Conservation (phyloP, 1,140 invertebrate genomes). For the Drosophila bifasciata region DNA sequence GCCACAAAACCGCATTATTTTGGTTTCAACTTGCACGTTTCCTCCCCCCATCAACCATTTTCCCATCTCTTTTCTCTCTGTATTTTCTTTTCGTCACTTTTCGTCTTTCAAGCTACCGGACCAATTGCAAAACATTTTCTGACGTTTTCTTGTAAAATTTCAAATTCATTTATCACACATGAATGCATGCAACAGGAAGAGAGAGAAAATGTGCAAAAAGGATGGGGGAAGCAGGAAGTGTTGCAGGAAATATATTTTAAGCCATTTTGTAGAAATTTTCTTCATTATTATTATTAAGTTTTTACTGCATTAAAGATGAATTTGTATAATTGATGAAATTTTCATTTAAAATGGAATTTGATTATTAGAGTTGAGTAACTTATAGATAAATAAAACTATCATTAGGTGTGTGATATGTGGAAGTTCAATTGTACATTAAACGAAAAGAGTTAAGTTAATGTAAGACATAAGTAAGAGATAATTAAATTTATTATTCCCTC, state of each 20-base stretch:
- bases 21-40: conserved; percentile 39
- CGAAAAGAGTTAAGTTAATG: too few species aligned
- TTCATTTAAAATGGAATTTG: not conserved
- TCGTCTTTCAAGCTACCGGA: conserved; percentile 33
- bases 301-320: conserved; percentile 60
- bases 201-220: not conserved
- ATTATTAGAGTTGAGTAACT: too few species aligned
- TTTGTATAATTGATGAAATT: conserved; percentile 46
- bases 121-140: conserved; percentile 50
- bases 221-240: conserved; percentile 22
- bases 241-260: conserved; percentile 50
- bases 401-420: too few species aligned
- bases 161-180: conserved; percentile 57
- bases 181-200: conserved; percentile 41
- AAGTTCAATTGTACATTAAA: too few species aligned
- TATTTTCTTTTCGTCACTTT: not conserved
- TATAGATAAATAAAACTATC: too few species aligned
- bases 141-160: conserved; percentile 34
- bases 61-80: not conserved
- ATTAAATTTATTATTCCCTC: not conserved
- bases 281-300: conserved; percentile 57
- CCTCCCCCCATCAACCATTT: not conserved
- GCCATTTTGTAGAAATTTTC: conserved; percentile 39
- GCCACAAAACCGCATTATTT: conserved; percentile 72
- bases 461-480: too few species aligned